phyloP scores from a whole-genome alignment of 2,888 invertebrate genomes.

The Drosophila villosipedis region DNA sequence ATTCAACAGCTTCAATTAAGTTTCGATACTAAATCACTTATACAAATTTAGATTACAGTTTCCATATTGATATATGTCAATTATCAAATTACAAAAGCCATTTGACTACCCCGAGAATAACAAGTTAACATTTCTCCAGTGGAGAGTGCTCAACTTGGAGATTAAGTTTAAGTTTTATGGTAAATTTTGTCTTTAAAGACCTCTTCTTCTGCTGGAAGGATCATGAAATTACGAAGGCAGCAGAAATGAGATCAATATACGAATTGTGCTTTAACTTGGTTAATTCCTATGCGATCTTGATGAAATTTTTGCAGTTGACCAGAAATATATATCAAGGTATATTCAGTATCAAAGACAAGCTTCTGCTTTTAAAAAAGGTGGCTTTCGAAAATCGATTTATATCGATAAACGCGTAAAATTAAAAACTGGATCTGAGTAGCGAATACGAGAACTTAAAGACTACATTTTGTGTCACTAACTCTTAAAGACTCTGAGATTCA shows the following conservation, averaged over 20 bases:
- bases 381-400: background rate
- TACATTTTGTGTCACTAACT: background rate
- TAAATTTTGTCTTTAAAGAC: accelerated
- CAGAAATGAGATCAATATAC: background rate
- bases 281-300: background rate
- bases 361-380: background rate
- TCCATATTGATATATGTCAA: background rate
- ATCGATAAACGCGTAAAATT: background rate
- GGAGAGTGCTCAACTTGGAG: background rate
- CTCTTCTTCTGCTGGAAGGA: background rate
- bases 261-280: background rate
- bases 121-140: background rate
- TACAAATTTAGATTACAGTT: background rate
- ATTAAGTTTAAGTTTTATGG: background rate
- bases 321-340: background rate
- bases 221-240: background rate
- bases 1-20: background rate
- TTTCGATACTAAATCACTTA: background rate
- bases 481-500: background rate
- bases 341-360: background rate
- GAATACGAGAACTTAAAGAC: background rate
- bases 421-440: background rate
- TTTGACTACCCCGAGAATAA: too few species aligned
- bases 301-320: background rate
- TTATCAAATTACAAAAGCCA: background rate